phyloP scores from a whole-genome alignment of 2,113 vertebrate genomes.

The Carassius auratus region DNA sequence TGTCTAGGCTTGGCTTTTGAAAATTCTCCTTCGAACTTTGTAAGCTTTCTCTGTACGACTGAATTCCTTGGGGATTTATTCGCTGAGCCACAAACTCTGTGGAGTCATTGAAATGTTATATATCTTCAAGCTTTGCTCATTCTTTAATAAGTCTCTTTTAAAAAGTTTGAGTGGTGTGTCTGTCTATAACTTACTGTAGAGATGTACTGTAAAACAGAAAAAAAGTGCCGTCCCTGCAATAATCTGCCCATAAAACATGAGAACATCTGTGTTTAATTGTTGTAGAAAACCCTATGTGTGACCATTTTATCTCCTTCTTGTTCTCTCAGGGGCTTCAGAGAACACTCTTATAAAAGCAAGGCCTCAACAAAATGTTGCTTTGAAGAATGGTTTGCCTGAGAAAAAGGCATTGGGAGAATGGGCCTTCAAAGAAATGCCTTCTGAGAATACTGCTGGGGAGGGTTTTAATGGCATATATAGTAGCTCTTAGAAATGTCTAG shows the following conservation, averaged over 20 bases:
- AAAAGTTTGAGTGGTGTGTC: not conserved
- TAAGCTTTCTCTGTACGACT: constrained; percentile 3
- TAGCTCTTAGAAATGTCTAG: not conserved
- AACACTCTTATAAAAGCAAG: constrained; percentile 8
- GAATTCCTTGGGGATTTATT: not conserved
- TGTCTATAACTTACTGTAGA: not conserved
- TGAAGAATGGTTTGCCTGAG: constrained; percentile 35
- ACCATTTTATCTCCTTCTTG: not conserved
- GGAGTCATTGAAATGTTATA: not conserved
- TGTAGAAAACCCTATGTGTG: not conserved
- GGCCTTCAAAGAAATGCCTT: not conserved
- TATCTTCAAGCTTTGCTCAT: constrained; percentile 20
- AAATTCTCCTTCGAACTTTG: not conserved
- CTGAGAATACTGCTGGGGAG: not conserved
- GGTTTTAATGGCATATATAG: constrained; percentile 37
- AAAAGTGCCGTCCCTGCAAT: not conserved
- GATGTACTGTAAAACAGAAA: not conserved
- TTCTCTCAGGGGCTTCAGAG: constrained; percentile 21
- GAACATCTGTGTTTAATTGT: not conserved
- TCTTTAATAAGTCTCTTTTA: constrained; percentile 22
- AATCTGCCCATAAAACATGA: not conserved
- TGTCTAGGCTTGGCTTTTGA: not conserved
- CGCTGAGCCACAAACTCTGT: not conserved
- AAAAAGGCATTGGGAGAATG: not conserved
- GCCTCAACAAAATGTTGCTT: constrained; percentile 30